Evolutionary conservation across 2,113 vertebrate genomes (phyloP), one percentile per base, ranked within the genome.

Genomic region (Vulpes lagopus): DNA sequence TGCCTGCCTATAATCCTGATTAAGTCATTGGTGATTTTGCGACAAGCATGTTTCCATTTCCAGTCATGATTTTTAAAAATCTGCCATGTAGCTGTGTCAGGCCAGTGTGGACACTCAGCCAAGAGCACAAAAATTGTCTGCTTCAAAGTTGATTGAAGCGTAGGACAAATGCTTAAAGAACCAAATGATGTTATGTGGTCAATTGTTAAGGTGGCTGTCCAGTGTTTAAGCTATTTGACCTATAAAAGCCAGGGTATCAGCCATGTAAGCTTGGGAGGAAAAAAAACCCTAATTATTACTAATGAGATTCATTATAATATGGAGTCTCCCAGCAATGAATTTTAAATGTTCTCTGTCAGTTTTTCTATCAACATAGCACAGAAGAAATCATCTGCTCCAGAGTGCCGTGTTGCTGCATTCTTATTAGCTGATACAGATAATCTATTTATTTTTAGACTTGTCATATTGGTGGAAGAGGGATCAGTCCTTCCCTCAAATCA

Each of bases 301-400:
- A 97, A 93, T 87, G 95, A 97, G 94, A 91, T 87, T 98, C 97
- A 96, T 97, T 64, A 69, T 92, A 97, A 97, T 96, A 96, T 55
- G 67, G 27, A 88, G 59, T 97, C 89, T 98, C 98, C 97, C 74
- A 86, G 95, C 62, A 95, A 95, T 97, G 97, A 97, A 96, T 97
- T 91, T 95, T 93, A 96, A 94, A 35, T 64, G 79, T 97, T 98
- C 95, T 97, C 88, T 96, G 97, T 98, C 88, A 97, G 76, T 87
- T 95, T 95, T 97, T 81, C 97, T 85, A 97, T 94, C 96, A 96
- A 78, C 38, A 8, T 2, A 4, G 1, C 69, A 35, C 81, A 96
- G 73, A 97, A 88, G 94, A 95, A 95, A 96, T 79, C 76, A 81
- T 95, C 97, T 98, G 95, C 94, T 94, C 82, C 12, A 1, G 59